Base-by-base conservation (phyloP, 2,113 vertebrate genomes). In the Myiopsitta monachus region DNA sequence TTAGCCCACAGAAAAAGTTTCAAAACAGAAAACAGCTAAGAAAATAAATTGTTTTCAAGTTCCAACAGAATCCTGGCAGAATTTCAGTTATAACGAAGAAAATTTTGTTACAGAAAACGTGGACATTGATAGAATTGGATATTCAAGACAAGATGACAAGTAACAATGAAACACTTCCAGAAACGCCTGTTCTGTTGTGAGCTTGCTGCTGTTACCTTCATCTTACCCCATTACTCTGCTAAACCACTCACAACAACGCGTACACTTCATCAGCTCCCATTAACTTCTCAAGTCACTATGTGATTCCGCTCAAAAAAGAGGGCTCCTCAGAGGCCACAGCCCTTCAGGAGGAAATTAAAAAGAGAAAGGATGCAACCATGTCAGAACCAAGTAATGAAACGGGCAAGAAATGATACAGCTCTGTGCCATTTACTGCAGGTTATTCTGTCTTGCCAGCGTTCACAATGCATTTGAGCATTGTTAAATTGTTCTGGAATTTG, bases 401-500 rank as follows among this genome's bases (percentile, higher is more conserved):
- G n/a, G 33, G 36, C 31, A 74, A 83, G 79, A 73, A 79, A 49
- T 5, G 8, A 36, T 26, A n/a, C 43, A 44, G 79, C 49, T 91
- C 69, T 85, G 54, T 36, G 49, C 21, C 49, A 38, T 30, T 59
- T 33, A 21, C 61, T 59, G 59, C 54, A 82, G 39, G 70, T 68
- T 64, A 59, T 78, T 90, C 33, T 85, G 87, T 73, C 90, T 92
- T 90, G 79, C 61, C 55, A 74, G 51, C 11, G 68, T 74, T 87
- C 84, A 57, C 19, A 79, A 88, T 63, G 52, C 86, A 85, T 62
- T n/a, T 55, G 4, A 90, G 75, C 79, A 26, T 51, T 75, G 55
- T 30, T 88, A 75, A 70, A 88, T 9, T 10, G 83, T 14, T 85
- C 79, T 46, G 89, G 75, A 87, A 96, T 85, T 70, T 75, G 92